Conservation (phyloP, 2,113 vertebrate species). For the Lamprotornis superbus region DNA sequence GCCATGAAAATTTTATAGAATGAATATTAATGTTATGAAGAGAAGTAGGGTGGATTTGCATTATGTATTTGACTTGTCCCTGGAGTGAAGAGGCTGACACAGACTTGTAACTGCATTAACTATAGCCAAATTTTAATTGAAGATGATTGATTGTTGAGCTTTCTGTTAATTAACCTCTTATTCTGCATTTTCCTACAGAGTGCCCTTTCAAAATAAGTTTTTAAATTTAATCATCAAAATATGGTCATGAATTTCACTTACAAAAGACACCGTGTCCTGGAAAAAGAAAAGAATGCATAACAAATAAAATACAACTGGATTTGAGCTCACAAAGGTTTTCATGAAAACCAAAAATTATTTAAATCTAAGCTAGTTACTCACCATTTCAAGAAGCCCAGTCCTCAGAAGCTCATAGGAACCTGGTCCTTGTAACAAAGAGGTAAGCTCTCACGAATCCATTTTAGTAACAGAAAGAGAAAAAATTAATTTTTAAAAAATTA, state of each 20-base stretch:
- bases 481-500: neutral
- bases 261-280: neutral
- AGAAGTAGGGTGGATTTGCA: slow-evolving; percentile 53
- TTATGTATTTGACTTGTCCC: slow-evolving; percentile 59
- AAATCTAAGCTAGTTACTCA: neutral
- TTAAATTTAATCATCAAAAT: neutral
- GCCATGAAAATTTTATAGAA: slow-evolving; percentile 51
- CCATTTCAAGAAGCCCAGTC: neutral
- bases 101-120: slow-evolving; percentile 37
- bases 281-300: neutral
- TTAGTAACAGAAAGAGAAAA: neutral
- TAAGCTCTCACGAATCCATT: neutral
- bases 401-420: neutral
- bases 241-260: neutral
- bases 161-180: slow-evolving; percentile 35
- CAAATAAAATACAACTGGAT: neutral
- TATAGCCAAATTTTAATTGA: slow-evolving; percentile 44
- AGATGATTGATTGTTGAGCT: slow-evolving; percentile 44
- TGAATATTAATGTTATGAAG: slow-evolving; percentile 54
- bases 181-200: slow-evolving; percentile 21
- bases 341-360: neutral
- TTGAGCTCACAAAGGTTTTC: neutral
- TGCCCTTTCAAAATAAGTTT: neutral
- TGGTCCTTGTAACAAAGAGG: neutral
- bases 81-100: slow-evolving; percentile 28